These are phyloP conservation scores for Sebastes cheni DNA, from an alignment of 2,797 vertebrate species.

Conservation along the genomic window DNA sequence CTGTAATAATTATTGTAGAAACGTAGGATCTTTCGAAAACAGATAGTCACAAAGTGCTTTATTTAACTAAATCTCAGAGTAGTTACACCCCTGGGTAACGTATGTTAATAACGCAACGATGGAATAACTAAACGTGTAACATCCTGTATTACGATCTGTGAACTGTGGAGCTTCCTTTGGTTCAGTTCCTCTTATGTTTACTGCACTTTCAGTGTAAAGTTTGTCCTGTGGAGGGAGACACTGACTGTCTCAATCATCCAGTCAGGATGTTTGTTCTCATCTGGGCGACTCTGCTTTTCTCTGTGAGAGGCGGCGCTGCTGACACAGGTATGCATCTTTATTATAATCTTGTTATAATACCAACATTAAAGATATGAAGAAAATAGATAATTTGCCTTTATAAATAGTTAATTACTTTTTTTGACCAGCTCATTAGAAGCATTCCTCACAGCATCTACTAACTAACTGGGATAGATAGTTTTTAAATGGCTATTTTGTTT, in stretches of 20 bases:
- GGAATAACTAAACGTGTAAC: not conserved
- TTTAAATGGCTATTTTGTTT: fast-evolving
- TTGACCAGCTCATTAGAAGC: not conserved
- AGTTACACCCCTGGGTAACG: not conserved
- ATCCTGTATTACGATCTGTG: not conserved
- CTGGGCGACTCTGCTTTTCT: slow-evolving; percentile 35
- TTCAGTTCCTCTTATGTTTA: not conserved
- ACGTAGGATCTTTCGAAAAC: not conserved
- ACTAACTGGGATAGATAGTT: not conserved
- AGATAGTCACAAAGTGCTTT: not conserved
- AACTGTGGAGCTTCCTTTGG: not conserved
- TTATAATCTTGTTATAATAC: not conserved
- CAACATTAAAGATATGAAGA: not conserved
- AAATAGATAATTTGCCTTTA: no score
- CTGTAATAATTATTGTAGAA: no score
- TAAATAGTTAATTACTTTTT: not conserved
- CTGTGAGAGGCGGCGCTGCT: not conserved
- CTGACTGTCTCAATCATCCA: not conserved
- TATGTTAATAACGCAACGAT: not conserved
- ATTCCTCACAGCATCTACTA: not conserved
- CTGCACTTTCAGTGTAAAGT: not conserved
- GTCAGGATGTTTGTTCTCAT: slow-evolving; percentile 46
- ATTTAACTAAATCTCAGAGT: not conserved
- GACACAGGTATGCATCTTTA: slow-evolving; percentile 34
- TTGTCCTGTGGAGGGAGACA: not conserved